phyloP scores from a whole-genome alignment of 2,888 invertebrate genomes.

The Dolichomitus sp. region DNA sequence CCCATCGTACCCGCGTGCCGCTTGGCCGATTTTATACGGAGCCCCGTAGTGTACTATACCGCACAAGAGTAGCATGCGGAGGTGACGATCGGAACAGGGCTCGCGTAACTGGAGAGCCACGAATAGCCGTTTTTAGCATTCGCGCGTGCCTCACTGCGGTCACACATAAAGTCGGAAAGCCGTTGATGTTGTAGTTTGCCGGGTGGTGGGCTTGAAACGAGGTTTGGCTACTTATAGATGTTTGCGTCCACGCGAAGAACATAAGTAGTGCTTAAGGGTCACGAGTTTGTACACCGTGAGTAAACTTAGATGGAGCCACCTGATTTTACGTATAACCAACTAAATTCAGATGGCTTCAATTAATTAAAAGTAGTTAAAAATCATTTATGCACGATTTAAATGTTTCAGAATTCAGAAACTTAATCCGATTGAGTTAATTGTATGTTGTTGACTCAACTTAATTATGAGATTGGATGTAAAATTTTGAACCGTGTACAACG shows the following conservation, averaged over 20 bases:
- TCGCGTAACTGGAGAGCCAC: constrained; percentile 14
- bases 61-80: constrained; percentile 21
- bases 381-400: too few species aligned
- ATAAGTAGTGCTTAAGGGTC: neutral
- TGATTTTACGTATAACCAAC: too few species aligned
- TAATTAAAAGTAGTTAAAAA: too few species aligned
- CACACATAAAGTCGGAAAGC: constrained; percentile 30
- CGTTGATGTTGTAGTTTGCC: neutral
- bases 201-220: constrained; percentile 13
- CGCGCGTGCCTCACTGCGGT: constrained; percentile 12
- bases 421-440: too few species aligned
- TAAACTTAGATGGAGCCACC: too few species aligned
- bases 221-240: constrained; percentile 25
- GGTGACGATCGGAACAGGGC: constrained; percentile 22
- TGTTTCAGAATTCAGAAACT: too few species aligned
- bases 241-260: neutral
- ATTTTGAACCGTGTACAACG: neutral
- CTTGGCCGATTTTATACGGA: constrained; percentile 10
- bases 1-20: constrained; percentile 21
- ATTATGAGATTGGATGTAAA: too few species aligned
- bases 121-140: constrained; percentile 32
- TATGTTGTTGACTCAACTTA: too few species aligned
- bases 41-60: neutral
- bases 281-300: too few species aligned
- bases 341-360: too few species aligned